phyloP scores from a whole-genome alignment of 2,797 vertebrate genomes.

The Alexandromys oeconomus region DNA sequence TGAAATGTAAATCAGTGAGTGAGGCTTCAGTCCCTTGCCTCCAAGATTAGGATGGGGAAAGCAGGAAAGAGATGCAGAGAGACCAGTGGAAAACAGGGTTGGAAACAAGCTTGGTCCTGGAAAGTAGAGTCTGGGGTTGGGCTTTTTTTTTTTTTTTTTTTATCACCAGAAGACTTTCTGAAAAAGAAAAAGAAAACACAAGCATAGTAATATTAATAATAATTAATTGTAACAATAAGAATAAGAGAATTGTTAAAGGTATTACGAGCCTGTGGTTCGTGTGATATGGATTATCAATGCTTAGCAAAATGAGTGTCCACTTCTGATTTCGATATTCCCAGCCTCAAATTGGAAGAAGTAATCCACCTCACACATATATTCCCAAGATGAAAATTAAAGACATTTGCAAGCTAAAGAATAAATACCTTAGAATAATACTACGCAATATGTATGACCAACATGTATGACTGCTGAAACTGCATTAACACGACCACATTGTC shows the following conservation, averaged over 20 bases:
- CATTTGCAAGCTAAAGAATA: neutral
- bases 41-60: neutral
- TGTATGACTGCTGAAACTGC: neutral
- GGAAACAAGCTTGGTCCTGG: neutral
- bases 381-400: neutral
- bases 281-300: neutral
- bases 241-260: neutral
- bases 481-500: neutral
- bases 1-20: neutral
- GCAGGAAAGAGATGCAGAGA: neutral
- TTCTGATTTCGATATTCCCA: neutral
- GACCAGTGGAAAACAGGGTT: neutral
- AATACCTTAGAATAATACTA: neutral
- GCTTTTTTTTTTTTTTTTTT: neutral
- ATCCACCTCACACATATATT: neutral
- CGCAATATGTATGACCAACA: neutral
- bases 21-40: neutral
- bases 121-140: neutral
- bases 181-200: neutral
- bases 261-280: neutral
- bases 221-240: neutral
- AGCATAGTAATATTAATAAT: neutral
- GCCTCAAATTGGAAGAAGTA: neutral
- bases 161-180: neutral
- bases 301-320: neutral